A percentile compares a stretch with the other conserved stretches of the same genome.
These are phyloP conservation scores for Teleopsis dalmanni DNA, from an alignment of 1,140 invertebrate genomes.

Conservation along the genomic window DNA sequence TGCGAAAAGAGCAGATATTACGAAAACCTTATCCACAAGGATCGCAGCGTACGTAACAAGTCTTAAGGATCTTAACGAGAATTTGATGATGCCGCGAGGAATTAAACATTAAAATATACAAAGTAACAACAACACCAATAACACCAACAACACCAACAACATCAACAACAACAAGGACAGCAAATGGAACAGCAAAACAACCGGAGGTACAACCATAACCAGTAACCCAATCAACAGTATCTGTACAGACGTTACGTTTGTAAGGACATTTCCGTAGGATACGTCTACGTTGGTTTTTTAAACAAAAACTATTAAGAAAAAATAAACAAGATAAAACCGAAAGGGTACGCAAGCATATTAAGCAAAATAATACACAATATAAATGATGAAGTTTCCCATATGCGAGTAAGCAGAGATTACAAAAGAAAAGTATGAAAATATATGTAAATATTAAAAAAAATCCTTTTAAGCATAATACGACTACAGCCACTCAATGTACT, in stretches of 20 bases:
- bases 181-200: not conserved
- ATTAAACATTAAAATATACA: constrained; percentile 16
- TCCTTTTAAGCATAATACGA: constrained; percentile 8
- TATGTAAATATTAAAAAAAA: constrained; percentile 2
- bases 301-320: too few relatives aligned
- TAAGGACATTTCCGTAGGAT: too few relatives aligned
- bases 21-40: not conserved
- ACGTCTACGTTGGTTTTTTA: too few relatives aligned
- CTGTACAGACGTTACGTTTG: too few relatives aligned
- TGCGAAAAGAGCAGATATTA: too few relatives aligned
- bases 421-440: not conserved
- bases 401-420: constrained; percentile 11
- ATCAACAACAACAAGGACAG: not conserved
- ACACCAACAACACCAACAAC: not conserved
- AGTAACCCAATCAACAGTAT: too few relatives aligned
- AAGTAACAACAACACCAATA: not conserved
- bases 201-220: not conserved
- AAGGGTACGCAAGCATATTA: constrained; percentile 4
- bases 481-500: constrained; percentile 10
- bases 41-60: constrained; percentile 7
- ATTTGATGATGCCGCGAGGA: constrained; percentile 16
- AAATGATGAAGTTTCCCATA: constrained; percentile 12
- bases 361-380: constrained; percentile 9
- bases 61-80: constrained; percentile 14
- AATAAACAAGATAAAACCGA: too few relatives aligned